phyloP scores from a whole-genome alignment of 2,113 vertebrate genomes.

The Sakesphorus luctuosus region DNA sequence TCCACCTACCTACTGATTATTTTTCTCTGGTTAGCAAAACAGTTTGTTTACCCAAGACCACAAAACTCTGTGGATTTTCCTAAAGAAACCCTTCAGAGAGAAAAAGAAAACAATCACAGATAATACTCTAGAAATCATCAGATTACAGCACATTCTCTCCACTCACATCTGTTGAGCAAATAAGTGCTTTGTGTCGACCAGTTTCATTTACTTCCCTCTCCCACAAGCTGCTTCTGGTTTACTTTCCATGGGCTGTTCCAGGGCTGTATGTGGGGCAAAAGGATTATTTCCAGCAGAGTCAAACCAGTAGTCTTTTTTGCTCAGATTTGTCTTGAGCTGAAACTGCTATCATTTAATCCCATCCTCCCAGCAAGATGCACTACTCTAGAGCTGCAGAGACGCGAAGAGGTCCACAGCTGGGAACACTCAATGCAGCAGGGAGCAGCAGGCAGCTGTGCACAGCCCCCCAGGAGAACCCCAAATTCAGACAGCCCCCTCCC shows the following conservation, averaged over 20 bases:
- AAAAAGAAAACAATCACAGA: slow-evolving; percentile 55
- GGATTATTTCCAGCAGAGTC: slow-evolving; percentile 24
- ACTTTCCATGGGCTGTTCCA: not conserved
- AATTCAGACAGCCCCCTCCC: not conserved
- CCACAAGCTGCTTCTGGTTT: not conserved
- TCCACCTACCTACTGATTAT: not conserved
- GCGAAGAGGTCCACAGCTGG: not conserved
- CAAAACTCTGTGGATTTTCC: slow-evolving; percentile 33
- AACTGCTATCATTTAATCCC: not conserved
- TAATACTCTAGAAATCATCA: slow-evolving; percentile 63
- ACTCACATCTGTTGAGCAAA: slow-evolving; percentile 62
- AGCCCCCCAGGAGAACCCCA: not conserved
- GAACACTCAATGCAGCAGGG: not conserved
- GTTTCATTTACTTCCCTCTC: slow-evolving; percentile 32
- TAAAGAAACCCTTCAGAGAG: slow-evolving; percentile 18
- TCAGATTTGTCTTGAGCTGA: not conserved
- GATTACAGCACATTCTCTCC: slow-evolving; percentile 47
- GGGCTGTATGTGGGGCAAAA: slow-evolving; percentile 33
- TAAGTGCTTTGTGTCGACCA: not conserved
- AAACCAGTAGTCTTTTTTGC: not conserved
- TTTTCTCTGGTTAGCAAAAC: slow-evolving; percentile 8
- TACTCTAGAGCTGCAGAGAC: not conserved
- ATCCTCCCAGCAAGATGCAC: not conserved
- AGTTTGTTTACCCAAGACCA: slow-evolving; percentile 31
- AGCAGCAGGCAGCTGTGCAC: not conserved